Base-by-base conservation (phyloP, 2,888 invertebrate species). In the Drosophila bunnanda region DNA sequence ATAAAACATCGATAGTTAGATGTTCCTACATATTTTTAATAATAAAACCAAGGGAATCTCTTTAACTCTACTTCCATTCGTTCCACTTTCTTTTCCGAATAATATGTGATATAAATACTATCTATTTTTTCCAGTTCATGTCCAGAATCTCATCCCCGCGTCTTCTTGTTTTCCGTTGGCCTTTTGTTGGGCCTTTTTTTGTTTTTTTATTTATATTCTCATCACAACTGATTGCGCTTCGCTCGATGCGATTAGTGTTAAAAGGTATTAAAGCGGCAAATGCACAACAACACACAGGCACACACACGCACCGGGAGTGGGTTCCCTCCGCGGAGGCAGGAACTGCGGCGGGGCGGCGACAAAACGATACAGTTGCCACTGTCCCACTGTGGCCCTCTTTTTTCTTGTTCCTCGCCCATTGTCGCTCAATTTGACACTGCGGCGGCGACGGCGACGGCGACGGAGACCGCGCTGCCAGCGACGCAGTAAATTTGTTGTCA, bases 261-360 rank as follows among this genome's bases (percentile, higher is more conserved):
- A 91, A 91, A 92, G 91, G 91, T 91, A 91, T 92, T 91, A 92
- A 91, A 92, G 92, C 91, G 91, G 91, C 92, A 91, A 92, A 91
- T 91, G 90, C 91, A 90, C 91, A 90, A 82, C 90, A 90, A 90
- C 79, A 72, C 43, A 65, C 53, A 58, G 20, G 32, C 34, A 34
- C 57, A 34, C 57, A 59, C 38, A 39, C 44, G 25, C 56, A 54
- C 39, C 44, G 65, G 72, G 56, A 58, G 67, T 54, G 62, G 75
- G 67, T 58, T 34, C 25, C 66, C 54, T 57, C 48, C 39, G 43
- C 48, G 41, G 43, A n/a, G 41, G 61, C 36, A 60, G 41, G 61
- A 48, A 56, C 30, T 32, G 48, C 13, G 50, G 74, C 25, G 38
- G 38, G 13, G 43, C 34, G 17, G 86, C 83, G 89, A 89, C 89